These are phyloP conservation scores for Gila orcuttii DNA, from an alignment of 2,113 vertebrate species.

Conservation along the genomic window DNA sequence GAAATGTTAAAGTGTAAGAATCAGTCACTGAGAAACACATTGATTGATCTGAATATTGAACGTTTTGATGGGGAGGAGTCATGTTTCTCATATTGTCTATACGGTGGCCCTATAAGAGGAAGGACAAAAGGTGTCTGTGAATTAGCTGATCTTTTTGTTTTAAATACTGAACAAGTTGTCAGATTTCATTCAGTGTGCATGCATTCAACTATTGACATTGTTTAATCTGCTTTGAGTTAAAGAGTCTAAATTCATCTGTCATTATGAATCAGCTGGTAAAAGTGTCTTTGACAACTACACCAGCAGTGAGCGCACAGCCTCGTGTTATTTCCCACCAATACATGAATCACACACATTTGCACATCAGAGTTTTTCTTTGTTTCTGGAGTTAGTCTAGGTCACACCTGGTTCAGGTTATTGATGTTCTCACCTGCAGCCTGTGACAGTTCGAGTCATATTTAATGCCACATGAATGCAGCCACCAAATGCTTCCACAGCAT, in stretches of 20 bases:
- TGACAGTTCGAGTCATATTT: slow-evolving; percentile 44
- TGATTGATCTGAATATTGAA: slow-evolving; percentile 19
- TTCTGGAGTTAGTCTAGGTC: slow-evolving; percentile 43
- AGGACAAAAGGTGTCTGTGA: neutral
- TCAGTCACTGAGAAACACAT: neutral
- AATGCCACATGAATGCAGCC: slow-evolving; percentile 31
- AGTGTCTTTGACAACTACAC: neutral
- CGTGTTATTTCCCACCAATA: neutral
- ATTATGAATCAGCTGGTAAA: neutral
- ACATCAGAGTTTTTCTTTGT: slow-evolving; percentile 27
- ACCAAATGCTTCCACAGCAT: slow-evolving; percentile 33
- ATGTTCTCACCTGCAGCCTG: slow-evolving; percentile 53
- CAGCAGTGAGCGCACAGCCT: neutral
- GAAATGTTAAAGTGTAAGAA: neutral
- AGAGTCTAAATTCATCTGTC: slow-evolving; percentile 13
- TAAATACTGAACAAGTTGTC: neutral
- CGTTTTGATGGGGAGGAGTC: neutral
- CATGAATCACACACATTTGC: slow-evolving; percentile 30
- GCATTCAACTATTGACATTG: neutral
- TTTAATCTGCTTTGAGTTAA: slow-evolving; percentile 9
- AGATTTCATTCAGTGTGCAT: neutral
- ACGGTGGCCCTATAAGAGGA: neutral
- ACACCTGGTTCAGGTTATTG: slow-evolving; percentile 55
- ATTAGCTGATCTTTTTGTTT: neutral
- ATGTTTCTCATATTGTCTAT: neutral